Evolutionary conservation across 2,888 invertebrate species (phyloP), one percentile per base, ranked within the genome.

Genomic region (Loripinus fragilis): DNA sequence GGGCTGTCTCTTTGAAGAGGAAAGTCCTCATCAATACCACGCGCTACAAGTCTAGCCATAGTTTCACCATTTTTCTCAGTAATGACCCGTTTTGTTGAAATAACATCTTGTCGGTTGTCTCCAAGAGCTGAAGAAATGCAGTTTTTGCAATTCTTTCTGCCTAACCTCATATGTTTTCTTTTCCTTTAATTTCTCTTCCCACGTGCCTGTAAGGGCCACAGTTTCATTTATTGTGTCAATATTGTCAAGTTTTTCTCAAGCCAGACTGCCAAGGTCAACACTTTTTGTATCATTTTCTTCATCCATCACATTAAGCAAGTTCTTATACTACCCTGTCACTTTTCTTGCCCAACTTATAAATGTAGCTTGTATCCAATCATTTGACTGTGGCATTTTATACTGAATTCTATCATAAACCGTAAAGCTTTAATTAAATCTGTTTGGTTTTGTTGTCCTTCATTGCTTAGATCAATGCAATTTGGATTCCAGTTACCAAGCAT

Each of bases 21-120:
- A 38, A 42, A 17, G 17, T 73, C 38, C 66, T 84, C 79, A 64
- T 82, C 84, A 71, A 80, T 82, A 17, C 84, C 85, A 28, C 82
- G 66, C 17, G 80, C 82, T 35, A 84, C 81, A 41, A 84, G 42
- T 67, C 84, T 76, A n/a, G 79, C 84, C 67, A 45, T 81, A 17
- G 70, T 73, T 85, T 83, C 17, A 48, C 23, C n/a, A 70, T 70
- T 71, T 73, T 85, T 83, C 17, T 55, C 23, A n/a, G 72, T 70
- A 2, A 85, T 38, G 15, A 83, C 78, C 82, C 82, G 78, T 72
- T 76, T 69, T 10, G 70, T 80, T 25, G 73, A 73, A 8, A 82
- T 38, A 17, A 67, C 33, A 28, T 67, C n/a, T 65, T 78, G 83
- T 20, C 83, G 78, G 42, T 8, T 25, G 41, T 78, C 66, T 28